Evolutionary conservation across 2,113 vertebrate species (phyloP), one percentile per base, ranked within the genome.

Genomic region (Arothron firmamentum): DNA sequence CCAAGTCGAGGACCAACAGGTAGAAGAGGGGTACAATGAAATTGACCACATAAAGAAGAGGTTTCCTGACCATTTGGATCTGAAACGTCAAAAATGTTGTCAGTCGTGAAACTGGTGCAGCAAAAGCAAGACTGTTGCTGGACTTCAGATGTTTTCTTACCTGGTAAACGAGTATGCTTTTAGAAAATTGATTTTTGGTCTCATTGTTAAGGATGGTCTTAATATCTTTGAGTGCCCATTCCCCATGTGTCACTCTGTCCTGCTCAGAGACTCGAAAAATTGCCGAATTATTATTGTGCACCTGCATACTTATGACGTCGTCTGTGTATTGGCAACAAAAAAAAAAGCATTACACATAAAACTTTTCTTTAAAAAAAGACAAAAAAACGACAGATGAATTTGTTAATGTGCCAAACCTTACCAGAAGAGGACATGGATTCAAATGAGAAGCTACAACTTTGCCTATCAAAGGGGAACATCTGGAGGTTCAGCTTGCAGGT

Each of bases 1-100:
- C 80, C 78, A 93, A 9, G 34, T 93, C 92, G 87, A 94, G 84
- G 23, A 92, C 1, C 0, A 93, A 83, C 6, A 94, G 79, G 25
- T 66, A 87, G 0, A 88, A 62, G 0, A 91, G 74, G 0, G 93
- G 93, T 8, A 93, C 16, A 43, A 94, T 89, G 14, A 94, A 74
- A 67, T 85, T 92, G 11, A 92, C 55, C 1, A 92, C 9, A 0
- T 93, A 93, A 1, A 93, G 80, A 23, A 86, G 61, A 0, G 92
- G 89, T 20, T 81, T 87, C 53, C 93, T 90, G 46, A 56, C 6
- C 4, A 94, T 72, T 4, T 34, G 75, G 42, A 92, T 64, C 92
- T 94, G 71, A 57, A 9, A 55, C 21, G 21, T 14, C 4, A 62
- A 2, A 31, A 19, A 1, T 0, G 7, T 1, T 14, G 5, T 16